phyloP scores from a whole-genome alignment of 2,113 vertebrate species.

The Pantherophis guttatus region DNA sequence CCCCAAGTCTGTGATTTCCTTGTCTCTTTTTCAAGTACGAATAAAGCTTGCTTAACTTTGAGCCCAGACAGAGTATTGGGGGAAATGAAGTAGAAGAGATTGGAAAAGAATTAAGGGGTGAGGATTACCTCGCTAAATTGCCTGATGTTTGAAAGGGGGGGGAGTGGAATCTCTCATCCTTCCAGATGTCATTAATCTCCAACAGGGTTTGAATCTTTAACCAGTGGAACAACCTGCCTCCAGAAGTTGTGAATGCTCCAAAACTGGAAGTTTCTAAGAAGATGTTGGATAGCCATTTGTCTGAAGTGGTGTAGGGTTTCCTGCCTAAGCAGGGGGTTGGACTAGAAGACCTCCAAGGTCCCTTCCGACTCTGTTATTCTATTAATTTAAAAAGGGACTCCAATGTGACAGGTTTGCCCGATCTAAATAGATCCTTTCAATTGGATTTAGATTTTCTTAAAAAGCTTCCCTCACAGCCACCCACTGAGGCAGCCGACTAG shows the following conservation, averaged over 20 bases:
- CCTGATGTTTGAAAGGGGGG: not conserved
- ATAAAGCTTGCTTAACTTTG: not conserved
- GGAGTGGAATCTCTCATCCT: not conserved
- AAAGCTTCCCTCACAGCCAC: no score
- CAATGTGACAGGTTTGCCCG: not conserved
- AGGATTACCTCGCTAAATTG: not conserved
- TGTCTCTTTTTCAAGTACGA: not conserved
- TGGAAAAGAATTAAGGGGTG: not conserved
- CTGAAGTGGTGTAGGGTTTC: no score
- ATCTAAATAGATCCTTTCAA: not conserved
- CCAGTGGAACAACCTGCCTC: no score
- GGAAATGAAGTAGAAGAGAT: not conserved
- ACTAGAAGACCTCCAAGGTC: no score
- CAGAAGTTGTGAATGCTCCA: no score
- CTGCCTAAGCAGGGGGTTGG: no score
- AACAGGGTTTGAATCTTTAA: not conserved
- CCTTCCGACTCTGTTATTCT: no score
- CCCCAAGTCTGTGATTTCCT: not conserved
- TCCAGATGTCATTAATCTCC: not conserved
- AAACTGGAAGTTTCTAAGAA: no score
- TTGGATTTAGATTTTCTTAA: no score
- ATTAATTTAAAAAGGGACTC: not conserved
- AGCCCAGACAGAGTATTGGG: not conserved
- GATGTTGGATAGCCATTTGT: no score
- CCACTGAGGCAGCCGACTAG: no score